These are phyloP conservation scores for Plagodis dolabraria DNA, from an alignment of 2,888 invertebrate species.

Conservation along the genomic window DNA sequence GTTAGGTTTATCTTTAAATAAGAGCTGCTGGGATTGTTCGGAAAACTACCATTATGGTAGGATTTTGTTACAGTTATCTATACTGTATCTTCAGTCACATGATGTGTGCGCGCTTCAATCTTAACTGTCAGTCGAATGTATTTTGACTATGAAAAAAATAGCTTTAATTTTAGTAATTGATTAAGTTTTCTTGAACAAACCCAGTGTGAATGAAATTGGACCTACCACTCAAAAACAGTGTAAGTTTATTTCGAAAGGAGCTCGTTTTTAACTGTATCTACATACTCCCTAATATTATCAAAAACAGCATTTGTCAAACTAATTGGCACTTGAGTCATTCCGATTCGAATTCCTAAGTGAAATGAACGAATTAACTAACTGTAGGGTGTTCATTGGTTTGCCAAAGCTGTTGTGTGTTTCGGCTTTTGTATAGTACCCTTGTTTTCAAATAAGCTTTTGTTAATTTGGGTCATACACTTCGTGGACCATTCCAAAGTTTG, in stretches of 20 bases:
- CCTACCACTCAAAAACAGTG: slow-evolving; percentile 19
- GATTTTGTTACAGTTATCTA: slow-evolving; percentile 45
- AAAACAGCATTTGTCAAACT: slow-evolving; percentile 7
- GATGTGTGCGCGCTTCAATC: neutral
- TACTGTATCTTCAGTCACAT: slow-evolving; percentile 30
- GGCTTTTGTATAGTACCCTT: slow-evolving; percentile 31
- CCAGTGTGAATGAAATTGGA: slow-evolving; percentile 19
- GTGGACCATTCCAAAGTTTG: slow-evolving; percentile 67
- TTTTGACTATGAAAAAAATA: neutral
- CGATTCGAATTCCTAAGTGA: neutral
- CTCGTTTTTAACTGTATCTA: slow-evolving; percentile 1
- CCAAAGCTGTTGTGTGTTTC: slow-evolving; percentile 20
- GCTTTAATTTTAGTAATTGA: slow-evolving; percentile 4
- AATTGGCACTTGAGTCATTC: slow-evolving; percentile 1
- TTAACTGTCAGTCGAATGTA: neutral
- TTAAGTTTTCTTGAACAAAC: slow-evolving; percentile 34
- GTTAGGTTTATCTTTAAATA: slow-evolving; percentile 27
- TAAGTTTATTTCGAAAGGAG: slow-evolving; percentile 17
- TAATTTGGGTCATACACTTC: slow-evolving; percentile 47
- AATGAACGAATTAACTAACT: neutral
- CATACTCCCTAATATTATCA: slow-evolving; percentile 10
- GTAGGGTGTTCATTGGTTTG: slow-evolving; percentile 23
- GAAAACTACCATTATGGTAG: slow-evolving; percentile 46
- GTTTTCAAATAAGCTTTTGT: slow-evolving; percentile 42
- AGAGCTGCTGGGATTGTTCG: slow-evolving; percentile 38